Evolutionary conservation across 1,140 invertebrate species (phyloP).

Genomic region (Ericerus pela): DNA sequence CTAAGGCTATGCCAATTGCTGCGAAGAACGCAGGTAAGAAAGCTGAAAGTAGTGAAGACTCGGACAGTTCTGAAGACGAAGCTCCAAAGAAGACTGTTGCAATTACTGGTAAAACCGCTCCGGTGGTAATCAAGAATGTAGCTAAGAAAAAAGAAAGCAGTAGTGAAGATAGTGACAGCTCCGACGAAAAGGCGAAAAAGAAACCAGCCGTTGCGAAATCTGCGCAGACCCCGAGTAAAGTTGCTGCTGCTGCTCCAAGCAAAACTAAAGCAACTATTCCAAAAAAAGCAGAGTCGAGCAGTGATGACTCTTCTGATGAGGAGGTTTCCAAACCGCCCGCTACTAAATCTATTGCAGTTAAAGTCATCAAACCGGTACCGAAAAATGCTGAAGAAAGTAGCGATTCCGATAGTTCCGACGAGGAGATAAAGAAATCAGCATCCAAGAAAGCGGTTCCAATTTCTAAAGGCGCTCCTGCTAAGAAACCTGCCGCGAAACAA

Average conservation of each 20-base stretch:
- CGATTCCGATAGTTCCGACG: too few species aligned
- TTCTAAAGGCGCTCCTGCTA: not conserved
- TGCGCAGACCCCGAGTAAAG: too few species aligned
- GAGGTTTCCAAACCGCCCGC: not conserved
- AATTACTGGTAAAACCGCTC: not conserved
- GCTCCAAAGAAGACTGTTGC: not conserved
- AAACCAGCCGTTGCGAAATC: not conserved
- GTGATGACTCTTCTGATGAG: not conserved
- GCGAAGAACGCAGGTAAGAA: too few species aligned
- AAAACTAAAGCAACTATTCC: not conserved
- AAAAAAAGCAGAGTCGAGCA: not conserved
- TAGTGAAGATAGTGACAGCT: not conserved
- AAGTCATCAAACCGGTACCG: not conserved
- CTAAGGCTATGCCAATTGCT: too few species aligned
- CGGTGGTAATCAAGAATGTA: not conserved
- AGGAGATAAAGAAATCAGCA: too few species aligned
- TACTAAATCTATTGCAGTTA: not conserved
- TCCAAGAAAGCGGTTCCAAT: too few species aligned
- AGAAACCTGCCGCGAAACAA: not conserved
- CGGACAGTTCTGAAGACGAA: slow-evolving; percentile 2
- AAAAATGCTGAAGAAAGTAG: not conserved
- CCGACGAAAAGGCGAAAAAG: not conserved
- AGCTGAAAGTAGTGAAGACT: too few species aligned
- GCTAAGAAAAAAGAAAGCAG: not conserved
- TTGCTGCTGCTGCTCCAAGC: too few species aligned